These are phyloP conservation scores for Platalea minor DNA, from an alignment of 2,797 vertebrate species.

Conservation along the genomic window DNA sequence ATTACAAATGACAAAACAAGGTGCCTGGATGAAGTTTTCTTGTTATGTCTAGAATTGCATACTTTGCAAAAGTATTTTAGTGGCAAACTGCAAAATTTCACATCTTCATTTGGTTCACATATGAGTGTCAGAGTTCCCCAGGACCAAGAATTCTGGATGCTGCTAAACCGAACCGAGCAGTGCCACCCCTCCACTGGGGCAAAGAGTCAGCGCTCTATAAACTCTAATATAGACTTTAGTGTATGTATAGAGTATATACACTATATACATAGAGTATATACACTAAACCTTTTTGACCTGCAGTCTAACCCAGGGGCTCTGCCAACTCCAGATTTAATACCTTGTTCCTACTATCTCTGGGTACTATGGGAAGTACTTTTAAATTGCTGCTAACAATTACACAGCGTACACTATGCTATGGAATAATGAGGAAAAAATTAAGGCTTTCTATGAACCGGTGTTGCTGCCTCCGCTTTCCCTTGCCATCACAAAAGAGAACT, in stretches of 20 bases:
- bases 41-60: not conserved
- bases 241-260: no score
- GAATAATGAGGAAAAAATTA: not conserved
- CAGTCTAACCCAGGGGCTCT: not conserved
- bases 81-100: not conserved
- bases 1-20: slow-evolving; percentile 5
- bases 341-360: not conserved
- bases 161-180: not conserved
- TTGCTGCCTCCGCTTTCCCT: not conserved
- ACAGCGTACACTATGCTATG: not conserved
- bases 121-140: not conserved
- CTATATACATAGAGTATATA: not conserved
- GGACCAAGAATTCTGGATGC: not conserved
- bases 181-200: not conserved
- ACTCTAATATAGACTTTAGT: not conserved
- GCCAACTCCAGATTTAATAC: not conserved
- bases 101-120: not conserved
- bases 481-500: not conserved
- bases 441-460: not conserved
- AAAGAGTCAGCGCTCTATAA: not conserved
- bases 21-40: not conserved
- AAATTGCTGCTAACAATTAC: not conserved
- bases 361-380: not conserved
- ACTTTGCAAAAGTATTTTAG: not conserved
- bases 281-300: not conserved